Evolutionary conservation across 1,140 invertebrate species (phyloP), one percentile per base, ranked within the genome.

Genomic region (Drosophila simulans): DNA sequence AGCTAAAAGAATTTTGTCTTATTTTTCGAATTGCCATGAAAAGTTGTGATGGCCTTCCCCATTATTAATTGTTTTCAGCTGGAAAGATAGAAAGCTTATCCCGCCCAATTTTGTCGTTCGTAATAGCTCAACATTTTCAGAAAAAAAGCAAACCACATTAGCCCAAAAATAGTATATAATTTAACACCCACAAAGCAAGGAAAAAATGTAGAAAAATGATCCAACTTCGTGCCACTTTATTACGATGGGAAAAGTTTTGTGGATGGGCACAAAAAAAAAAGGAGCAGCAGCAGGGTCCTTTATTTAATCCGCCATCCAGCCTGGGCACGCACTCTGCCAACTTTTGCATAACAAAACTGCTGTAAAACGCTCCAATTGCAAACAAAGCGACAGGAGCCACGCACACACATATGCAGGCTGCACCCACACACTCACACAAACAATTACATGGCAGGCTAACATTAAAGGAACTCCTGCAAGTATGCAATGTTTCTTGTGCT

Each of bases 391-490:
- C 40, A 34, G 20, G 15, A 43, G 35, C 12, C 60, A 62, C 56
- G 45, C 35, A 31, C 31, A 31, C 27, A 27, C 31, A 31, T 31
- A 42, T 43, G 39, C 54, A 54, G 3, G 39, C 42, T 34, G 40
- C 40, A 39, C 45, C 22, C 27, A 54, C 22, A 43, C 45, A 58
- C n/a, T 10, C 22, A 48, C 13, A 43, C 68, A 72, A 70, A 79
- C 84, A 89, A 90, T 89, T 89, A 90, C 84, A 90, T 69, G 77
- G 77, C 52, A 71, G 69, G 59, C 82, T 66, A 71, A 72, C 62
- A 88, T 88, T 88, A 88, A 88, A 80, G 73, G 73, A 90, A 90
- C 85, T 86, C 81, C 81, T 51, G 55, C 56, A 85, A 90, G 80
- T 90, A 90, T 90, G 85, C 77, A 79, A 72, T 76, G 81, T 22